These are phyloP conservation scores for Cuculus canorus DNA, from an alignment of 2,797 vertebrate species.

Conservation along the genomic window DNA sequence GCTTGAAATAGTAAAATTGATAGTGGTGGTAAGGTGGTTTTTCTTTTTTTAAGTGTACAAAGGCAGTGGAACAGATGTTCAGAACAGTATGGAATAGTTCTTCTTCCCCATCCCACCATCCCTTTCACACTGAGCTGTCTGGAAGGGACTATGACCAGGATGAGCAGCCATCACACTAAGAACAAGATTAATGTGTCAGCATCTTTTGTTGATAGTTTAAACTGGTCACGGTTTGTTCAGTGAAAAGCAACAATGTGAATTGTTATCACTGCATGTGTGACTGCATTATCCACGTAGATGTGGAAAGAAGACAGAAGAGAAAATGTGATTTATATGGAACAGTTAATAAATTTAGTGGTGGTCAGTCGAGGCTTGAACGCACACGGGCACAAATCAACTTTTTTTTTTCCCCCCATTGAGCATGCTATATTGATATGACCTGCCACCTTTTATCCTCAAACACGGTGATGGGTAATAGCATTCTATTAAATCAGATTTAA, in stretches of 20 bases:
- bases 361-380: neutral
- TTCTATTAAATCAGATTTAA: neutral
- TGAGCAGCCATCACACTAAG: constrained; percentile 39
- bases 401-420: neutral
- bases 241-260: neutral
- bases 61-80: constrained; percentile 34
- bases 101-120: neutral
- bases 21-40: neutral
- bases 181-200: constrained; percentile 73
- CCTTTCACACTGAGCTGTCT: constrained; percentile 33
- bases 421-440: neutral
- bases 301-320: neutral
- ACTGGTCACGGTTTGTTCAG: constrained; percentile 51
- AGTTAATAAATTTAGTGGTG: neutral
- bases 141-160: constrained; percentile 34
- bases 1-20: neutral
- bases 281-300: neutral
- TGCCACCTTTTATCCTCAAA: neutral
- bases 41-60: neutral
- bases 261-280: neutral
- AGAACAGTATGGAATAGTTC: constrained; percentile 29
- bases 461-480: neutral
- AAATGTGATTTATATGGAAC: neutral
- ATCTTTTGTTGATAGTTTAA: constrained; percentile 83
- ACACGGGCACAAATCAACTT: neutral